Base-by-base conservation (phyloP, 2,888 invertebrate species). In the Crocallis elinguaria region DNA sequence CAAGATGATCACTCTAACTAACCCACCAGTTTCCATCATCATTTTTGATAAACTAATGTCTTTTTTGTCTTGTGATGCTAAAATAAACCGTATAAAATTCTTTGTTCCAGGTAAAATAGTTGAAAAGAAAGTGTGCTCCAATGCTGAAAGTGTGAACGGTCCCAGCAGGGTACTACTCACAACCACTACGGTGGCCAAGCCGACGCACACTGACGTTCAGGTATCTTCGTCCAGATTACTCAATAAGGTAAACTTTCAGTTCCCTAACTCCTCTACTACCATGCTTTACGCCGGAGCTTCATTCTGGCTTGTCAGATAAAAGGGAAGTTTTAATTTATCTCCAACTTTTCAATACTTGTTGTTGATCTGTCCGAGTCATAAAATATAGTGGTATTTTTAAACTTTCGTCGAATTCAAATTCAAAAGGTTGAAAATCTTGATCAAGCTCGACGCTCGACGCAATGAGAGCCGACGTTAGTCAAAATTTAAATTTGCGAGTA, bases 81-180 rank as follows among this genome's bases (percentile, higher is more conserved):
- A n/a, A n/a, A n/a, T n/a, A n/a, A n/a, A n/a, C n/a, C n/a, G n/a
- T n/a, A n/a, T n/a, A n/a, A n/a, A n/a, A n/a, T n/a, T n/a, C n/a
- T n/a, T n/a, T n/a, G n/a, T 86, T 85, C 5, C 80, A 94, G 93
- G 93, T 52, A 94, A 94, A 92, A 92, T 94, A 69, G 92, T 94
- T 55, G 94, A 94, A 70, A 92, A 92, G 80, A 94, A 93, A 79
- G 93, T 93, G 79, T 93, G 93, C 78, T 82, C 93, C 67, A 88
- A 81, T 56, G 81, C 86, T 32, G 86, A 89, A 70, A 80, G 75
- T 29, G 86, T 76, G 67, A 92, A 91, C 58, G 91, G 90, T 5
- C 91, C 92, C 7, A 83, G 83, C 69, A 69, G 88, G 57, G 88
- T 87, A 37, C 77, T 90, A 12, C 78, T 89, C 38, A 82, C 79